Evolutionary conservation across 2,797 vertebrate genomes (phyloP).

Genomic region (Syndactyla subalaris): DNA sequence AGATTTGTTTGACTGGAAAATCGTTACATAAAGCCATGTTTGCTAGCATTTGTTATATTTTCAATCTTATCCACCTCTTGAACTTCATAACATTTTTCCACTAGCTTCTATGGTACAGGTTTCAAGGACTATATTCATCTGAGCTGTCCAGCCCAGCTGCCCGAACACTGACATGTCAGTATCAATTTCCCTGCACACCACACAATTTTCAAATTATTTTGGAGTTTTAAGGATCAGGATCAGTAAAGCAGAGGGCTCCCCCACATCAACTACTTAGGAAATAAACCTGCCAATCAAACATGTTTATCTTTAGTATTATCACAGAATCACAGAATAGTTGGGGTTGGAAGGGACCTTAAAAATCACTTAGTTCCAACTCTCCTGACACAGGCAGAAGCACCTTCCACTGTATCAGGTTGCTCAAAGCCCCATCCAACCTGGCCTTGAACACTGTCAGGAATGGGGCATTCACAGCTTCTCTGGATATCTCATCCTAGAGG

Average conservation of each 20-base stretch:
- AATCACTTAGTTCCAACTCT: neutral
- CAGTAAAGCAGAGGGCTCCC: neutral
- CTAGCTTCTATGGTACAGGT: neutral
- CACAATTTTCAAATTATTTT: neutral
- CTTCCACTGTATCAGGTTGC: neutral
- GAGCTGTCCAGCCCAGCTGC: neutral
- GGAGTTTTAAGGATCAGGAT: neutral
- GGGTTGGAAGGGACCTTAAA: neutral
- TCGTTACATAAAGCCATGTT: neutral
- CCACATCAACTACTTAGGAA: neutral
- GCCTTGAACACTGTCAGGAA: neutral
- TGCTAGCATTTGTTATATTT: neutral
- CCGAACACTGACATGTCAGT: neutral
- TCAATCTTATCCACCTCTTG: neutral
- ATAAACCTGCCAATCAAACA: neutral
- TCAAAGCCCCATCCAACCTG: neutral
- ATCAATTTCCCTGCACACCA: neutral
- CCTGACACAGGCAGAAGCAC: neutral
- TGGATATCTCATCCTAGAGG: neutral
- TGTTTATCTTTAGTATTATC: neutral
- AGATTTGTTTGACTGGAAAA: neutral
- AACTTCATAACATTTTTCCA: neutral
- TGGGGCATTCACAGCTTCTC: neutral
- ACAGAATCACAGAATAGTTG: neutral
- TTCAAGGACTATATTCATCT: neutral